Evolutionary conservation across 2,888 invertebrate species (phyloP).

Genomic region (Polietes domitor): DNA sequence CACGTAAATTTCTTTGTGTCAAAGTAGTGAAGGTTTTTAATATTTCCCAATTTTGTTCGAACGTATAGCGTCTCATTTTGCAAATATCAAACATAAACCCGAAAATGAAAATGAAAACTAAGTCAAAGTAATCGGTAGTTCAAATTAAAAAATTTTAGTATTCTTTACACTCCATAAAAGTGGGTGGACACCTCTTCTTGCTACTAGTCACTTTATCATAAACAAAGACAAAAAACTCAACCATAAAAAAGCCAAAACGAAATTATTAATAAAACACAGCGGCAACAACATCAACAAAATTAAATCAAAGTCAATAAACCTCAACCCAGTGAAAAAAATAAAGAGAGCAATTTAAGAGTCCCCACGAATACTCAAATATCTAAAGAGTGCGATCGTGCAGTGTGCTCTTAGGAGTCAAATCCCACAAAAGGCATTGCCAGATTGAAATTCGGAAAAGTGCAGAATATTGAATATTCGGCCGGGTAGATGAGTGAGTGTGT

Average conservation of each 20-base stretch:
- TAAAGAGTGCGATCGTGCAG: neutral
- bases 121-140: too few relatives aligned
- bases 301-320: conserved; percentile 63
- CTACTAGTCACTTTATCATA: conserved; percentile 25
- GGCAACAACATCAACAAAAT: conserved; percentile 57
- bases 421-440: conserved; percentile 48
- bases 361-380: too few relatives aligned
- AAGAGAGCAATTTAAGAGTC: neutral
- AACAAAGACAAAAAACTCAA: conserved; percentile 55
- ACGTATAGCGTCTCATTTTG: too few relatives aligned
- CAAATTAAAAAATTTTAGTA: too few relatives aligned
- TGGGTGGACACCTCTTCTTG: conserved; percentile 28
- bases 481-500: neutral
- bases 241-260: conserved; percentile 42
- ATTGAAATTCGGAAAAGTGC: neutral
- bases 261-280: conserved; percentile 20
- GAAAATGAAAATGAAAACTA: too few relatives aligned
- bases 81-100: too few relatives aligned
- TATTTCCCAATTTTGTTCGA: too few relatives aligned
- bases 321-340: neutral
- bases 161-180: too few relatives aligned
- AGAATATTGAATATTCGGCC: conserved; percentile 11
- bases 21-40: too few relatives aligned
- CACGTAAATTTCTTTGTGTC: too few relatives aligned
- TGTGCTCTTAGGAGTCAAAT: neutral